phyloP scores from a whole-genome alignment of 2,888 invertebrate species.

The Trissolcus brochymenae region DNA sequence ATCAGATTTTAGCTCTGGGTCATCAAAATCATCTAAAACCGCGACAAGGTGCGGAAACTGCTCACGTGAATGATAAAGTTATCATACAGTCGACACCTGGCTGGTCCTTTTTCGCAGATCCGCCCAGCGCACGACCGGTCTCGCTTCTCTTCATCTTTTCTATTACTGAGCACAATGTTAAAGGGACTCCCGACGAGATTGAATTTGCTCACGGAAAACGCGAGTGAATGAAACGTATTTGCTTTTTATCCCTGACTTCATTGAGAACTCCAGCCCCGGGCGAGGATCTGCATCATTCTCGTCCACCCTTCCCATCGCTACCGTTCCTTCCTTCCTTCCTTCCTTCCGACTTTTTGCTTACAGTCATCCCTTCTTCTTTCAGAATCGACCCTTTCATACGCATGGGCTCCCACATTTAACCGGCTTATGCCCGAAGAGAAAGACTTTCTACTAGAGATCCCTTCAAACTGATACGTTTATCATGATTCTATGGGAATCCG shows the following conservation, averaged over 20 bases:
- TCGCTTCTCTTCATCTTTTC: slow-evolving; percentile 73
- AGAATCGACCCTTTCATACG: slow-evolving; percentile 55
- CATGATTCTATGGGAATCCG: slow-evolving; percentile 23
- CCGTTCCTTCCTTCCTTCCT: slow-evolving; percentile 36
- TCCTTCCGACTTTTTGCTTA: slow-evolving; percentile 20
- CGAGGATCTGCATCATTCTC: slow-evolving; percentile 58
- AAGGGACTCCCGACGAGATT: slow-evolving; percentile 75
- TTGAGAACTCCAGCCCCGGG: slow-evolving; percentile 67
- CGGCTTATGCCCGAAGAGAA: slow-evolving; percentile 64
- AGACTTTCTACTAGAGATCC: slow-evolving; percentile 63
- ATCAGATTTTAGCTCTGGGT: slow-evolving; percentile 69
- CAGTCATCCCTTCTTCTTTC: slow-evolving; percentile 31
- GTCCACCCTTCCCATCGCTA: slow-evolving; percentile 31
- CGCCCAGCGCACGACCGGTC: slow-evolving; percentile 65
- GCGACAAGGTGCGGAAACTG: slow-evolving; percentile 60
- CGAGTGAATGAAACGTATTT: slow-evolving; percentile 76
- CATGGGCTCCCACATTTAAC: slow-evolving; percentile 66
- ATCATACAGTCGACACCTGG: slow-evolving; percentile 73
- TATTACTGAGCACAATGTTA: slow-evolving; percentile 74
- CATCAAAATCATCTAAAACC: slow-evolving; percentile 69
- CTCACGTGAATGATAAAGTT: slow-evolving; percentile 70
- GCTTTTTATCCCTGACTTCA: slow-evolving; percentile 75
- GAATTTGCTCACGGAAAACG: slow-evolving; percentile 76
- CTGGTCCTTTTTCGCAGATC: slow-evolving; percentile 57
- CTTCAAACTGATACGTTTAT: slow-evolving; percentile 61